Evolutionary conservation across 2,888 invertebrate genomes (phyloP), one percentile per base, ranked within the genome.

Genomic region (Malthinus seriepunctatus): DNA sequence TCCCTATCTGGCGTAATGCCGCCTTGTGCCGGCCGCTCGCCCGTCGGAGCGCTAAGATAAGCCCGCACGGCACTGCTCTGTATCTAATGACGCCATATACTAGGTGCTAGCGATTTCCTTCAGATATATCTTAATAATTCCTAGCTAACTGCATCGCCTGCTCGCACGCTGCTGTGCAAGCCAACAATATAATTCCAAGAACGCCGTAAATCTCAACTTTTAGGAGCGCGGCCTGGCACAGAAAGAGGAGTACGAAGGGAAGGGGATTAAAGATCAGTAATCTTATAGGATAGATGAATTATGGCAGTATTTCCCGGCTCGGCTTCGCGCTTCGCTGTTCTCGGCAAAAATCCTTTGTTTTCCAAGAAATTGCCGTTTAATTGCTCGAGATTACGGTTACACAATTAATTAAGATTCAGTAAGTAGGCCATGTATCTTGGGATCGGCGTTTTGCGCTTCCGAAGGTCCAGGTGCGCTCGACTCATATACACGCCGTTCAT

Each of bases 261-360:
- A 84, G 84, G 84, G 86, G 86, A 86, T 86, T 86, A 86, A 86
- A 87, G 86, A 86, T 86, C 86, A 86, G 86, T 86, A 86, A 86
- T 86, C 86, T 86, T 83, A 84, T 84, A 83, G 81, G 79, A 80
- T 81, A 80, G 85, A 86, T 86, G 86, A 86, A 82, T 86, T 86
- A 86, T 86, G 84, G 83, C 77, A 76, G 76, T 76, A 81, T 82
- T 78, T 78, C 73, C 76, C 75, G 73, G 72, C 74, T 73, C 73
- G 73, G 71, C 70, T 71, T 69, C 73, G 71, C 68, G 72, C 71
- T 69, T 67, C 68, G 69, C 69, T 70, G 67, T 69, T 73, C 70
- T 70, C 69, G 71, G 74, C 76, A 78, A 78, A 79, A 78, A 78
- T 78, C 78, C 76, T 76, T 76, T 76, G 78, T 77, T 77, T 77